Conservation (phyloP, 2,797 vertebrate species). For the Galaxias olidus region DNA sequence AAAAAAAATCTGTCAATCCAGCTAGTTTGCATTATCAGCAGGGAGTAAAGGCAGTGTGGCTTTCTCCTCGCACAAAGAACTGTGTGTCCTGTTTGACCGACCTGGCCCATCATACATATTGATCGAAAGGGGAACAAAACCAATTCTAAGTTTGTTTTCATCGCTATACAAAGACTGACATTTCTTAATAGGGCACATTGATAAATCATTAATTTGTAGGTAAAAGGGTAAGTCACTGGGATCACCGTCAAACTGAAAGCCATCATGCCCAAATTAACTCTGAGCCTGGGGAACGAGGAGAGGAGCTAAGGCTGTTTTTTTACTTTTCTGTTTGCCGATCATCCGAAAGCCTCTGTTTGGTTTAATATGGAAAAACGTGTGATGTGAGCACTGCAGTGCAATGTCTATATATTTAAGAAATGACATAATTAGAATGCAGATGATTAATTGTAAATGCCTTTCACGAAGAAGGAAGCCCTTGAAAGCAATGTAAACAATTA, state of each 20-base stretch:
- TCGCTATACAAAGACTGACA: constrained; percentile 68
- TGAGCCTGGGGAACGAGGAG: constrained; percentile 33
- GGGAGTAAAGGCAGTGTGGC: constrained; percentile 36
- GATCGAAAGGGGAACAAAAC: constrained; percentile 66
- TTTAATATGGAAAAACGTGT: constrained; percentile 34
- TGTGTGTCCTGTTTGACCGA: constrained; percentile 31
- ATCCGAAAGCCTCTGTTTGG: constrained; percentile 32
- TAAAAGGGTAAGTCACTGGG: constrained; percentile 64
- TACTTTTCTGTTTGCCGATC: constrained; percentile 24
- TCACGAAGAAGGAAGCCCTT: constrained; percentile 32
- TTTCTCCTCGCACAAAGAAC: constrained; percentile 58
- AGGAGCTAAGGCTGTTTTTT: not conserved
- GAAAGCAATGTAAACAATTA: constrained; percentile 66
- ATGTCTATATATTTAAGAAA: constrained; percentile 61
- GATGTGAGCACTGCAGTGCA: constrained; percentile 32
- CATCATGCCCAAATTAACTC: constrained; percentile 59
- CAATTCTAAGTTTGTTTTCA: constrained; percentile 72
- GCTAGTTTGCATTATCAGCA: not conserved
- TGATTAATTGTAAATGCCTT: constrained; percentile 61
- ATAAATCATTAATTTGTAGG: constrained; percentile 82
- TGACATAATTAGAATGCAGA: constrained; percentile 52
- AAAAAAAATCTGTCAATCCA: not conserved
- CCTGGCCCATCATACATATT: constrained; percentile 61
- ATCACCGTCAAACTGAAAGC: constrained; percentile 59
- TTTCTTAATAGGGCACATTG: constrained; percentile 77